Conservation (phyloP, 2,797 vertebrate genomes). For the Leuciscus waleckii region DNA sequence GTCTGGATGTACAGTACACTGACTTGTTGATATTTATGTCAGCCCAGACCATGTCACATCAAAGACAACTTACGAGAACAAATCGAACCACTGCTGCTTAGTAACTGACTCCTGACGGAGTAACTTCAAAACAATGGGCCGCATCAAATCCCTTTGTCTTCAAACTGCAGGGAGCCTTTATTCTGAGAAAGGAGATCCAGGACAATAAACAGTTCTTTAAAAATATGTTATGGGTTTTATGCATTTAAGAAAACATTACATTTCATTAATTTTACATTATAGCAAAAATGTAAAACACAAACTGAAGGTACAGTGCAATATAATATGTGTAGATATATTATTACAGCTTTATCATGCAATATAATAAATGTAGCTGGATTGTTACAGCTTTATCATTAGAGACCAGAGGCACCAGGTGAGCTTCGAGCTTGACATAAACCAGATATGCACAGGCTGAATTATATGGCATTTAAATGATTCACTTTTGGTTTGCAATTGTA, state of each 20-base stretch:
- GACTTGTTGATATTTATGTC: neutral
- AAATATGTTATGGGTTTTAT: neutral
- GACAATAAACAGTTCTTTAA: neutral
- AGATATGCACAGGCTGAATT: neutral
- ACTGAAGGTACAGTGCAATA: neutral
- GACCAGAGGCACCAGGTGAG: neutral
- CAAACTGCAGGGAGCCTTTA: constrained; percentile 98
- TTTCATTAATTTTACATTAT: neutral
- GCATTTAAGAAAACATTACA: neutral
- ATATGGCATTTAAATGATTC: neutral
- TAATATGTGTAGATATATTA: neutral
- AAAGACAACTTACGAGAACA: constrained; percentile 88
- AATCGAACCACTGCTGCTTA: constrained; percentile 97
- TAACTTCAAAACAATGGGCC: constrained; percentile 95
- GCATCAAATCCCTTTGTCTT: constrained; percentile 99
- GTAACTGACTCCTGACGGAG: constrained; percentile 95
- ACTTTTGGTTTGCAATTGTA: neutral
- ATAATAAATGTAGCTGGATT: too few species aligned
- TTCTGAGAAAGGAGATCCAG: constrained; percentile 77
- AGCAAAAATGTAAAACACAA: neutral
- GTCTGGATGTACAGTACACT: neutral
- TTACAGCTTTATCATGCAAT: neutral
- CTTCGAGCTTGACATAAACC: neutral
- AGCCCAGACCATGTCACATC: neutral
- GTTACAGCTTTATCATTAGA: neutral